Evolutionary conservation across 2,888 invertebrate genomes (phyloP), one percentile per base, ranked within the genome.

Genomic region (Harpagoxenus sublaevis): DNA sequence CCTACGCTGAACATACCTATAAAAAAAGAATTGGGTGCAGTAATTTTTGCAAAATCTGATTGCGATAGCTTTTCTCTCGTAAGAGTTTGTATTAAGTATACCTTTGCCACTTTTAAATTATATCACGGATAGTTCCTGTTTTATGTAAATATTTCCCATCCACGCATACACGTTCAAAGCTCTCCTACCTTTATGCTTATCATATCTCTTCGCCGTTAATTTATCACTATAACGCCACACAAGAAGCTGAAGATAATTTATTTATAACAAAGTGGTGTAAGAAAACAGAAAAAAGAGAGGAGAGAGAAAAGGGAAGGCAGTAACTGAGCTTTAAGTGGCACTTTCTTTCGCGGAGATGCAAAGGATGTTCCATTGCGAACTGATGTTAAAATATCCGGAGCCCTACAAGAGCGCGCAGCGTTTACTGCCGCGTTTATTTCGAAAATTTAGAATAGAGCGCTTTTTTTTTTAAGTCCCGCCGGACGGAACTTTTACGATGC

Each of bases 361-460:
- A 81, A 73, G 48, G 18, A 48, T 65, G 53, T 35, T 81, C n/a
- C 60, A 12, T 51, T 28, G 79, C 39, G 35, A 81, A 73, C 79
- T 28, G 73, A 81, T 81, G 79, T 81, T 81, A 62, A 81, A 79
- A 81, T 48, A 28, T 12, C 15, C 18, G 12, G 48, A 73, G 48
- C 39, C 12, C 18, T 57, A 51, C 39, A 10, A 45, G 63, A 35
- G 45, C 53, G 57, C 78, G 78, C 55, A 9, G 42, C 42, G 31
- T 75, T 73, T 82, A 82, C 53, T 45, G 77, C 45, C 45, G n/a
- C 77, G 82, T 82, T 75, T 75, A 75, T 82, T 77, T 82, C 23
- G 55, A 75, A 82, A 82, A 82, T 82, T 75, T 60, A 82, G 63
- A 75, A 77, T 77, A n/a, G 45, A 77, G 65, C 77, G 31, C 77